Evolutionary conservation across 2,113 vertebrate species (phyloP).

Genomic region (Channa maculata): DNA sequence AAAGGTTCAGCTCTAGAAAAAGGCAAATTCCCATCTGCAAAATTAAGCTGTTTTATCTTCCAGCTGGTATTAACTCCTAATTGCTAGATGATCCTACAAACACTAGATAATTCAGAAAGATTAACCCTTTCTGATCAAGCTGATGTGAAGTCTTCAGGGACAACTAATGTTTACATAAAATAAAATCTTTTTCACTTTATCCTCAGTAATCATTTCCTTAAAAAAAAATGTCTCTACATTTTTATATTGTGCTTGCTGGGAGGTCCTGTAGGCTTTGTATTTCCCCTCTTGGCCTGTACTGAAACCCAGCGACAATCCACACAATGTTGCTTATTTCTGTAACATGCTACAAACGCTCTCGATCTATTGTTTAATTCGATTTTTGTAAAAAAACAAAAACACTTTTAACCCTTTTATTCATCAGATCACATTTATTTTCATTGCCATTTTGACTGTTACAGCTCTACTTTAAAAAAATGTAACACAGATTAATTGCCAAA

Average conservation of each 20-base stretch:
- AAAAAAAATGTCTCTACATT: not conserved
- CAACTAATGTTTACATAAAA: not conserved
- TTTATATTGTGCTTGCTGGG: constrained; percentile 13
- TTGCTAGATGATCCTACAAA: constrained; percentile 59
- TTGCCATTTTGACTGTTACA: no score
- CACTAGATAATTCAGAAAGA: constrained; percentile 58
- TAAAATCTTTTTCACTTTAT: not conserved
- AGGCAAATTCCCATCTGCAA: constrained; percentile 17
- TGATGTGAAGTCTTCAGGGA: constrained; percentile 11
- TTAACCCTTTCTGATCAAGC: constrained; percentile 34
- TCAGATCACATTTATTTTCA: no score
- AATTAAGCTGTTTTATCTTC: constrained; percentile 19
- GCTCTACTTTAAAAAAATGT: no score
- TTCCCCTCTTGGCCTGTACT: constrained; percentile 16
- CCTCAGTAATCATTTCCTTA: not conserved
- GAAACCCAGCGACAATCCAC: constrained; percentile 27
- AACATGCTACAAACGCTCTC: no score
- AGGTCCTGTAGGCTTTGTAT: constrained; percentile 25
- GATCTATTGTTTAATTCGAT: no score
- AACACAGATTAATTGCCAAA: no score
- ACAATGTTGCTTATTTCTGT: not conserved
- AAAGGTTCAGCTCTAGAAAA: constrained; percentile 16
- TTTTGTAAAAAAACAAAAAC: no score
- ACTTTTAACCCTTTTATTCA: no score
- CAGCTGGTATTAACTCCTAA: constrained; percentile 55